Conservation (phyloP, 1,140 invertebrate genomes). For the Archivesica marissinica region DNA sequence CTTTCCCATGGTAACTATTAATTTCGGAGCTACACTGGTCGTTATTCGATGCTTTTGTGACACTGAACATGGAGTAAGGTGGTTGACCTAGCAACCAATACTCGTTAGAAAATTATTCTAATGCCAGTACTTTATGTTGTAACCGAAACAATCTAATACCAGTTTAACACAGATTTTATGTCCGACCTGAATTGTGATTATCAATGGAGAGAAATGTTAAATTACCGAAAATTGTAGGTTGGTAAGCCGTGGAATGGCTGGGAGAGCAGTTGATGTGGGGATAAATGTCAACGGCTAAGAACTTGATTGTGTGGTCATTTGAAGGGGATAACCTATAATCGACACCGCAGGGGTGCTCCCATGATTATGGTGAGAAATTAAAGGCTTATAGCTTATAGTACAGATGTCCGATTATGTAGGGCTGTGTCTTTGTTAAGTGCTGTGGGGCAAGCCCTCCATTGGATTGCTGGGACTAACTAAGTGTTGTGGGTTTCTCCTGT, state of each 20-base stretch:
- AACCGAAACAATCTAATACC: neutral
- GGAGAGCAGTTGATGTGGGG: neutral
- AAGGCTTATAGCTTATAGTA: too few relatives aligned
- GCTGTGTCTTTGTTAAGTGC: too few relatives aligned
- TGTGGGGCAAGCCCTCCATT: too few relatives aligned
- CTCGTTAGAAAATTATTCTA: constrained; percentile 12
- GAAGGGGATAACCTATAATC: neutral
- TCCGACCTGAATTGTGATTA: neutral
- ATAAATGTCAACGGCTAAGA: constrained; percentile 22
- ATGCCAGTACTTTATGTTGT: neutral
- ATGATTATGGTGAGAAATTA: neutral
- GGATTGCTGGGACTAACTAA: too few relatives aligned
- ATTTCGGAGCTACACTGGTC: too few relatives aligned
- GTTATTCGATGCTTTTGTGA: too few relatives aligned
- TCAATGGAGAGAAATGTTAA: neutral
- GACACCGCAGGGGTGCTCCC: neutral
- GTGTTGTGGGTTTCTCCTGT: too few relatives aligned
- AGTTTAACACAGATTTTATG: neutral
- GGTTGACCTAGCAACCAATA: neutral
- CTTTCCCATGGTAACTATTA: too few relatives aligned
- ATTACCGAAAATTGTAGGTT: constrained; percentile 7
- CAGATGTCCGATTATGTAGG: too few relatives aligned
- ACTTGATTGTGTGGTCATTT: neutral
- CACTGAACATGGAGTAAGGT: too few relatives aligned
- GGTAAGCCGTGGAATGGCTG: neutral